Percentiles rank a stretch among this genome's conserved stretches.
phyloP scores from a whole-genome alignment of 2,113 vertebrate genomes.

The Melanocharis versteri region DNA sequence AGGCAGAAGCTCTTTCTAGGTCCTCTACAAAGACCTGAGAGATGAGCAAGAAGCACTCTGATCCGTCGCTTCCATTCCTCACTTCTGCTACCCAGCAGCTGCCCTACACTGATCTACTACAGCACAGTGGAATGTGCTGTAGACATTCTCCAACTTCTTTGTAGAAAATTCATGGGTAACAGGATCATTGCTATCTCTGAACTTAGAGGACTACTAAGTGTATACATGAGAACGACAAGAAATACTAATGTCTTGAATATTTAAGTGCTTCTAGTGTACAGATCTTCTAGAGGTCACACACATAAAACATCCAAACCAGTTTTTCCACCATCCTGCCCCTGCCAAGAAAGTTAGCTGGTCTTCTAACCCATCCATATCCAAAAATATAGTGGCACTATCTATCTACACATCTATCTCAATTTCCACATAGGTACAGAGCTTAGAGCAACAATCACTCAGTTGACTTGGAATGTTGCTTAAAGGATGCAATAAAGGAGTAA shows the following conservation, averaged over 20 bases:
- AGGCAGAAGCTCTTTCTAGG: background rate
- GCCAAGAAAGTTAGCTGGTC: background rate
- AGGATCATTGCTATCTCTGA: background rate
- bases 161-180: background rate
- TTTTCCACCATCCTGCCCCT: background rate
- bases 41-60: background rate
- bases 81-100: background rate
- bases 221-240: background rate
- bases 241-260: background rate
- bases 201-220: background rate
- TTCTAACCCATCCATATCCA: background rate
- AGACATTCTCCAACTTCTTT: background rate
- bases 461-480: background rate
- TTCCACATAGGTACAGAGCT: background rate
- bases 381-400: background rate
- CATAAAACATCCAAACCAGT: background rate
- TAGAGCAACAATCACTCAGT: background rate
- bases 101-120: background rate
- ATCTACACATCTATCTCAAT: background rate
- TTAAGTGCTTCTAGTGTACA: background rate
- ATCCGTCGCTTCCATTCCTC: background rate
- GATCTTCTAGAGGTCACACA: background rate
- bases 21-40: background rate
- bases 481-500: background rate
- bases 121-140: rapidly evolving